Percentiles rank a stretch among this genome's conserved stretches.
Conservation (phyloP, 2,797 vertebrate genomes). For the Chromis chromis region DNA sequence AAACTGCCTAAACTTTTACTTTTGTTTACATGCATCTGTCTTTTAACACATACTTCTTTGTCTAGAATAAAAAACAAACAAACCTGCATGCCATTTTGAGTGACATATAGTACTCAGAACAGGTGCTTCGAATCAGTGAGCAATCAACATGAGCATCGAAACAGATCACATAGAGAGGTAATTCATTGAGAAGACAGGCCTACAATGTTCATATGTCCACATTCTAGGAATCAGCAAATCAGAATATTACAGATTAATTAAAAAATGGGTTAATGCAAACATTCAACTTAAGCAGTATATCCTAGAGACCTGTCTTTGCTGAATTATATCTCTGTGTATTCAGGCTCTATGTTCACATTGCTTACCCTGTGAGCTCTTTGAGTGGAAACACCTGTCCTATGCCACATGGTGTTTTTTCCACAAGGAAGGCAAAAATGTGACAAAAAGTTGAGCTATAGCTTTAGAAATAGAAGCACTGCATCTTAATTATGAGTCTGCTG, state of each 20-base stretch:
- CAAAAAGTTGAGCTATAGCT: not conserved
- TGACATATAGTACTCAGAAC: not conserved
- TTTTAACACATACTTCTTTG: not conserved
- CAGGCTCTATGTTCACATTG: not conserved
- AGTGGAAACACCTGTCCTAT: not conserved
- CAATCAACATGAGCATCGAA: not conserved
- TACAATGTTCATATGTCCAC: not conserved
- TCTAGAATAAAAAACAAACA: not conserved
- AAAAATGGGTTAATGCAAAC: not conserved
- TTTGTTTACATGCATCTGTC: not conserved
- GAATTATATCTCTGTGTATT: not conserved
- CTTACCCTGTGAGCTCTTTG: not conserved
- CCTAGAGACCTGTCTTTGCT: not conserved
- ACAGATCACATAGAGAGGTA: not conserved
- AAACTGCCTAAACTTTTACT: not conserved
- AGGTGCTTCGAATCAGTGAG: not conserved
- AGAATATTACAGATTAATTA: not conserved
- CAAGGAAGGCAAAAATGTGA: not conserved
- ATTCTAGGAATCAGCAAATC: not conserved
- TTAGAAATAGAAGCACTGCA: not conserved
- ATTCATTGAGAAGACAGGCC: not conserved
- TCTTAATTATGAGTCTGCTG: not conserved
- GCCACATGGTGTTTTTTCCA: not conserved
- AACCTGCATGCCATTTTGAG: not conserved
- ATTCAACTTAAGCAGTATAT: not conserved